Evolutionary conservation across 2,888 invertebrate genomes (phyloP).

Genomic region (Tillus elongatus): DNA sequence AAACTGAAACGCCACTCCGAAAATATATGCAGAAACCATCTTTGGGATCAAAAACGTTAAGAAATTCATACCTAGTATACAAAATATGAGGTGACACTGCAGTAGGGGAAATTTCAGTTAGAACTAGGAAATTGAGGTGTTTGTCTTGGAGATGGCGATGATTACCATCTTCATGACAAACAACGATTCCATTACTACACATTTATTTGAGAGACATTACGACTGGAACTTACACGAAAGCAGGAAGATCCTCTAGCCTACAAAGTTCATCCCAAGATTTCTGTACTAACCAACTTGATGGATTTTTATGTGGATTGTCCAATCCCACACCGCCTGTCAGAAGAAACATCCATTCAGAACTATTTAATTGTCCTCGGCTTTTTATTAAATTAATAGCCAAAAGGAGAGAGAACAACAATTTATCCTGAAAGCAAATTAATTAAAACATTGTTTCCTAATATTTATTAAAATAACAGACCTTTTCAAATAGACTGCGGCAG

Average conservation of each 20-base stretch:
- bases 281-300: slow-evolving; percentile 59
- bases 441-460: too few relatives aligned
- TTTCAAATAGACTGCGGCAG: slow-evolving; percentile 88
- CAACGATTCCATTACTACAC: background rate
- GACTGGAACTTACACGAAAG: slow-evolving; percentile 36
- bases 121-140: too few relatives aligned
- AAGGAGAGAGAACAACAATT: slow-evolving; percentile 76
- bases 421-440: slow-evolving; percentile 56
- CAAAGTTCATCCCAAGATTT: slow-evolving; percentile 75
- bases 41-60: too few relatives aligned
- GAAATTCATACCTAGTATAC: too few relatives aligned
- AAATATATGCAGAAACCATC: too few relatives aligned
- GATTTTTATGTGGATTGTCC: slow-evolving; percentile 64
- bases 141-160: too few relatives aligned
- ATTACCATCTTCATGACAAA: too few relatives aligned
- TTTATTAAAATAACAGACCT: slow-evolving; percentile 44
- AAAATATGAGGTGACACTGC: too few relatives aligned
- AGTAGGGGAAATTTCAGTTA: too few relatives aligned
- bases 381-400: slow-evolving; percentile 62
- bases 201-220: background rate
- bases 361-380: slow-evolving; percentile 50
- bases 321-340: slow-evolving; percentile 77
- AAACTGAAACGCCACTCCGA: too few relatives aligned
- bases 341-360: slow-evolving; percentile 73
- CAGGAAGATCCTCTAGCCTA: slow-evolving; percentile 47